A percentile compares a stretch with the other conserved stretches of the same genome.
Conservation (phyloP, 2,797 vertebrate species). For the Thamnophis elegans region DNA sequence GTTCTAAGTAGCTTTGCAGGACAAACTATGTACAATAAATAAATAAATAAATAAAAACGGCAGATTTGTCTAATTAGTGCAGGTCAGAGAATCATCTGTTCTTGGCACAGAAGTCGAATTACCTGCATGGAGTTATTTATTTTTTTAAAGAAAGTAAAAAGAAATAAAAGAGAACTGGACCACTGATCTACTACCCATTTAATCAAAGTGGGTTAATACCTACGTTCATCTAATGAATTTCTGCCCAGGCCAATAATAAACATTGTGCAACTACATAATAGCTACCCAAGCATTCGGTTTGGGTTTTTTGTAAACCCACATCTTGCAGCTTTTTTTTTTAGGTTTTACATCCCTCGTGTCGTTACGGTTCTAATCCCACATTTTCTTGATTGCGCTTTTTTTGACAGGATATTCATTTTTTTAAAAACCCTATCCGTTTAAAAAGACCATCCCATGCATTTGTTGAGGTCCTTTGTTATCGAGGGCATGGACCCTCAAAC, state of each 20-base stretch:
- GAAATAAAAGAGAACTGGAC: not conserved
- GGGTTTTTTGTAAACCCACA: not conserved
- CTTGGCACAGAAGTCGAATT: not conserved
- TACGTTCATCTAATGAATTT: not conserved
- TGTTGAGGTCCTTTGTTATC: not conserved
- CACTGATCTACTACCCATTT: not conserved
- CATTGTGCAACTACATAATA: not conserved
- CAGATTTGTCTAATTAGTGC: not conserved
- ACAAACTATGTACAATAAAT: not conserved
- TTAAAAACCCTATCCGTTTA: not conserved
- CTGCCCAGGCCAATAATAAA: not conserved
- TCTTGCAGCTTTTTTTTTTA: not conserved
- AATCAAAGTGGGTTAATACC: not conserved
- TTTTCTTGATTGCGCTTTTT: not conserved
- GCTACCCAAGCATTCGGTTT: not conserved
- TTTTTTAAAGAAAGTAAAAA: no score
- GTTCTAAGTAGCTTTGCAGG: not conserved
- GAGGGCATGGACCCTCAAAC: not conserved
- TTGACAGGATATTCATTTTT: not conserved
- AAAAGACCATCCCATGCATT: not conserved
- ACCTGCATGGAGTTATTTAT: not conserved
- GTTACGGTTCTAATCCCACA: not conserved
- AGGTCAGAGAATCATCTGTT: not conserved
- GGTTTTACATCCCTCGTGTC: not conserved
- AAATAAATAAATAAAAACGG: not conserved